Evolutionary conservation across 2,113 vertebrate species (phyloP), one percentile per base, ranked within the genome.

Genomic region (Megaleporinus macrocephalus): DNA sequence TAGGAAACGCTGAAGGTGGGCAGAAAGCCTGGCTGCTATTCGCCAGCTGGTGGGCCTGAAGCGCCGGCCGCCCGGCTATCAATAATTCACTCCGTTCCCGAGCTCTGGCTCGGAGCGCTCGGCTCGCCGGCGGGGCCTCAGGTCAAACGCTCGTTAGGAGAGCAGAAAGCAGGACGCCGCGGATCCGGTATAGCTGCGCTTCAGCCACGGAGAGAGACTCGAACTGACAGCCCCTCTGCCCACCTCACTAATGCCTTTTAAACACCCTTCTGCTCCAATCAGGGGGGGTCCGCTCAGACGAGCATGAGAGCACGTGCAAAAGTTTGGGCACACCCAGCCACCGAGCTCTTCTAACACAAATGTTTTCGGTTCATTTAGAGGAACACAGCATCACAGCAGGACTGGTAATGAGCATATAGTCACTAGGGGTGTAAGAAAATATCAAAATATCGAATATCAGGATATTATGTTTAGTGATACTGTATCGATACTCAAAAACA

Each of bases 61-160:
- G 86, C 72, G 22, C 63, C 22, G 81, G 71, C 63, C 74, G 76
- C 69, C 74, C 53, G 73, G 41, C 62, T 33, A 82, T 88, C 73
- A 89, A 86, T 88, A 84, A 87, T 85, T 89, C 77, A 86, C 71
- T 2, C 11, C 65, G 76, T 49, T 73, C 24, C 62, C 57, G 53
- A 6, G 62, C 72, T 62, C 41, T 18, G 44, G 20, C 70, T 70
- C 80, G 20, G 14, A 59, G 80, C 26, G 20, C 66, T 53, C 41
- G 36, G 73, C 61, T 12, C 71, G 57, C 68, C 63, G 53, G n/a
- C n/a, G 44, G 15, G n/a, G 72, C 82, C 63, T 4, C 4, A 49
- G 72, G 77, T 75, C 77, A 80, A 61, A 70, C 63, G 49, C 49
- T 41, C 41, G 73, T 61, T 61, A 61, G 57, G n/a, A 61, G 20